Evolutionary conservation across 1,140 invertebrate species (phyloP).

Genomic region (Drosophila erecta): DNA sequence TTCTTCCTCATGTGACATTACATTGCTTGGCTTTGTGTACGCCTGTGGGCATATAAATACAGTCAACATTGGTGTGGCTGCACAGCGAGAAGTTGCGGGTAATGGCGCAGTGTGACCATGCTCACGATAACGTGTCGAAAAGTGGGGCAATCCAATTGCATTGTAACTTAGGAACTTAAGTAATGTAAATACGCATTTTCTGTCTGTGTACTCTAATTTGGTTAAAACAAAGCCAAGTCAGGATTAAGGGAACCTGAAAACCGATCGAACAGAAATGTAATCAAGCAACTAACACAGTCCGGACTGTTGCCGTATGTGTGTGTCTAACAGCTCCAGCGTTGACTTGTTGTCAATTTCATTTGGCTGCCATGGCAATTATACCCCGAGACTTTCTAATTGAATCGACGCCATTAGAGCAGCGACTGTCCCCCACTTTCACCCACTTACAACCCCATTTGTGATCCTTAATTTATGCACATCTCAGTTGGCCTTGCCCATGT

Average conservation of each 20-base stretch:
- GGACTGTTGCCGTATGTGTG: not conserved
- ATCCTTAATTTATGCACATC: constrained; percentile 48
- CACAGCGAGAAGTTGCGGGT: not conserved
- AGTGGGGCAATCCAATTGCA: not conserved
- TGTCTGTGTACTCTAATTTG: not conserved
- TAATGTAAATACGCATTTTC: not conserved
- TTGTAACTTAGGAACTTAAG: too few species aligned
- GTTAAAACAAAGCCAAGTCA: not conserved
- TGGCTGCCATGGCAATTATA: constrained; percentile 63
- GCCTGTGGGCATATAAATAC: constrained; percentile 26
- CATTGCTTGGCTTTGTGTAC: constrained; percentile 31
- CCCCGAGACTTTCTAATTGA: constrained; percentile 66
- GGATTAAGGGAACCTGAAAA: not conserved
- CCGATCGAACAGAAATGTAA: constrained; percentile 12
- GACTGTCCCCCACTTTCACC: not conserved
- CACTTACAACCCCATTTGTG: constrained; percentile 14
- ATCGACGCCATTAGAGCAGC: constrained; percentile 55
- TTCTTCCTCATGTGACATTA: constrained; percentile 35
- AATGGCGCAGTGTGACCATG: not conserved
- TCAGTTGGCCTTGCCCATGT: constrained; percentile 43
- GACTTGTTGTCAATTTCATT: constrained; percentile 53
- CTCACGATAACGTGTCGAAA: too few species aligned
- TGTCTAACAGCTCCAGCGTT: not conserved
- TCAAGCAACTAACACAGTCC: constrained; percentile 15
- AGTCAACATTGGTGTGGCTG: constrained; percentile 5